Evolutionary conservation across 2,797 vertebrate species (phyloP).

Genomic region (Nannoperca australis): DNA sequence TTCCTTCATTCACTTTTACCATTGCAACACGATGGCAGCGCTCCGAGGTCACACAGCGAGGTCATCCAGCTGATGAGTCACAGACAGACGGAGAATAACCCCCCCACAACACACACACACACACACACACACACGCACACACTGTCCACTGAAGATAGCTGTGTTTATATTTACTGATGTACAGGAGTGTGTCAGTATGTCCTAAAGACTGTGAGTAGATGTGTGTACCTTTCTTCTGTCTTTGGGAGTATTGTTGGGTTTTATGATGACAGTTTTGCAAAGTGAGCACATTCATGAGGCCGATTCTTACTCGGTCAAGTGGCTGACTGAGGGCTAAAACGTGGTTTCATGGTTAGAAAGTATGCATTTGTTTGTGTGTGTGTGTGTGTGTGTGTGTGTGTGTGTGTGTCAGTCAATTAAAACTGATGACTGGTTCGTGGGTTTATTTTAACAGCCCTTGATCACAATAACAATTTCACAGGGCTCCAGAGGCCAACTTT

Average conservation of each 20-base stretch:
- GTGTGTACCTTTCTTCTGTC: background rate
- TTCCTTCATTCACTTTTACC: slow-evolving; percentile 76
- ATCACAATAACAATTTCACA: slow-evolving; percentile 28
- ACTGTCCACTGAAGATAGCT: slow-evolving; percentile 13
- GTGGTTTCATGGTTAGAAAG: background rate
- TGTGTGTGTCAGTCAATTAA: background rate
- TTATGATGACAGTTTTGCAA: background rate
- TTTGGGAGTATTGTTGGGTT: background rate
- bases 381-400: background rate
- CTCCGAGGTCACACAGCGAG: slow-evolving; percentile 58
- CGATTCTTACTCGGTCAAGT: background rate
- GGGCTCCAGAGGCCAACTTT: background rate
- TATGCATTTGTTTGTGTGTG: background rate
- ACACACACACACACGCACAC: background rate
- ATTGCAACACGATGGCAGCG: slow-evolving; percentile 45
- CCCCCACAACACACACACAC: background rate
- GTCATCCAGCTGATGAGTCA: slow-evolving; percentile 71
- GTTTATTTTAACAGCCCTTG: slow-evolving; percentile 29
- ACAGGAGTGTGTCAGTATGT: background rate
- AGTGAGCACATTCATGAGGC: background rate
- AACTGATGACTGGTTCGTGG: background rate
- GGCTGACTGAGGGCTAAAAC: background rate
- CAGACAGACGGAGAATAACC: slow-evolving; percentile 31
- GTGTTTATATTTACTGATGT: slow-evolving; percentile 13
- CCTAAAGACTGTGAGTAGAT: background rate